Evolutionary conservation across 1,140 invertebrate genomes (phyloP), one percentile per base, ranked within the genome.

Genomic region (Chironomus tepperi): DNA sequence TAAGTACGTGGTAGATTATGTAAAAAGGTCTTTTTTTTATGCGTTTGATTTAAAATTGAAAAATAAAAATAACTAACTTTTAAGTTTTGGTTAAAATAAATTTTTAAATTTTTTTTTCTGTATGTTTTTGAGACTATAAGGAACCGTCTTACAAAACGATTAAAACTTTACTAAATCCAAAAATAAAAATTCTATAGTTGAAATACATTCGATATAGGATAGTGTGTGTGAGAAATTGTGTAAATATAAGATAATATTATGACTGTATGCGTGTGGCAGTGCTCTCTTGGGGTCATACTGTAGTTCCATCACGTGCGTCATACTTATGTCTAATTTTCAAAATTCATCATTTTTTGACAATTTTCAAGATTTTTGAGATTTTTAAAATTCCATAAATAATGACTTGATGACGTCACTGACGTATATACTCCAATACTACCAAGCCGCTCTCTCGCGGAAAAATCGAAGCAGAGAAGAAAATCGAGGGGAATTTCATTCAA

Each of bases 11-110:
- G 1, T 57, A 57, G n/a, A 57, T 57, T 57, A 57, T 57, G 8
- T 57, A 57, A 57, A 57, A 57, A n/a, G n/a, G 47, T 57, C 24
- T 12, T 57, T 57, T 15, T n/a, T n/a, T n/a, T n/a, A n/a, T 57
- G 47, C 47, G 47, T 57, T n/a, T 57, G 47, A 57, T 57, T 57
- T 57, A 57, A 57, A 57, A 57, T 57, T 57, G n/a, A 57, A 57
- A n/a, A n/a, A 57, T 57, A 57, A 47, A 57, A n/a, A 57, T 34
- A 34, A 34, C 2, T n/a, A 34, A 34, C 24, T 34, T 34, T 57
- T 47, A 15, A 57, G n/a, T 57, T 57, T n/a, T n/a, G 47, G 47
- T n/a, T 15, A 57, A 57, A 57, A 57, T 57, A 15, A 57, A 5
- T n/a, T n/a, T n/a, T n/a, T 15, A 15, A 34, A 34, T 34, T 34